Conservation (phyloP, 2,797 vertebrate genomes). For the Enteromius afrohamiltoni region DNA sequence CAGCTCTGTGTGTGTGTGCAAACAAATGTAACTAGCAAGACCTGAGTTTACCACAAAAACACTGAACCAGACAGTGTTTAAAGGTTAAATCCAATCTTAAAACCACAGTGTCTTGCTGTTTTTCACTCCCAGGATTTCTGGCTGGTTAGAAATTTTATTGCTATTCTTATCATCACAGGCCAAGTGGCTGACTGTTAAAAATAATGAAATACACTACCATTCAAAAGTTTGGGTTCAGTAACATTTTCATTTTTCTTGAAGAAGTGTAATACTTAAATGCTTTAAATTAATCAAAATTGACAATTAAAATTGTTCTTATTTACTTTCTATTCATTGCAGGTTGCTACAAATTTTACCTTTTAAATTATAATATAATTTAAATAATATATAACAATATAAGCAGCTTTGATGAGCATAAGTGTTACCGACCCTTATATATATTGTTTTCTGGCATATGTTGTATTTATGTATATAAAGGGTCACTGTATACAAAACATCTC, state of each 20-base stretch:
- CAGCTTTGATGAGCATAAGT: neutral
- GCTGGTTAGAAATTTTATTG: neutral
- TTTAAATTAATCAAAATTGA: neutral
- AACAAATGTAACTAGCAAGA: neutral
- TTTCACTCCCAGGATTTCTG: neutral
- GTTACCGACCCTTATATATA: neutral
- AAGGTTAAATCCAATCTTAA: conserved; percentile 28
- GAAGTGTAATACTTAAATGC: neutral
- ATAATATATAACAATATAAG: neutral
- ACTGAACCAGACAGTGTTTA: conserved; percentile 16
- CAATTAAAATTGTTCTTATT: neutral
- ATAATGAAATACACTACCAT: neutral
- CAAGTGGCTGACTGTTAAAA: neutral
- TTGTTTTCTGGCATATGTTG: too few relatives aligned
- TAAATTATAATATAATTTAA: neutral
- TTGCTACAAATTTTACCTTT: neutral
- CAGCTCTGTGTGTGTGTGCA: neutral
- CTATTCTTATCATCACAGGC: neutral
- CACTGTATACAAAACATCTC: neutral
- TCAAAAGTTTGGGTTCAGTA: neutral
- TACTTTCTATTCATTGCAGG: neutral
- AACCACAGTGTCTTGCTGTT: neutral
- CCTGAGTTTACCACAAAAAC: conserved; percentile 20
- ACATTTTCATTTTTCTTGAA: neutral
- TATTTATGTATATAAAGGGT: neutral